Evolutionary conservation across 2,888 invertebrate genomes (phyloP).

Genomic region (Agrochola litura): DNA sequence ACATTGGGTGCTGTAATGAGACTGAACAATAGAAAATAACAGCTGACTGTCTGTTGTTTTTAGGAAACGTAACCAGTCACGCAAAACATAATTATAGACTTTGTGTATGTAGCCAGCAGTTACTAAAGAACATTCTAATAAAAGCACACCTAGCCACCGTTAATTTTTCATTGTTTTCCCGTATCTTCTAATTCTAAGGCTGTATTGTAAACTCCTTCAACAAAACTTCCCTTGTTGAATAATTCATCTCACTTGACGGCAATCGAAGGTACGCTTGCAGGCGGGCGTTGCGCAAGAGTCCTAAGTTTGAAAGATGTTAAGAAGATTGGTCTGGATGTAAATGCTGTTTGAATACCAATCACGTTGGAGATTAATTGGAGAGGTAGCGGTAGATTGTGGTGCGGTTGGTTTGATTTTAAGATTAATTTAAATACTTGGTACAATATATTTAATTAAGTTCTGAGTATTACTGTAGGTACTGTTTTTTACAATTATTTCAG

Average conservation of each 20-base stretch:
- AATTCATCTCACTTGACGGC: slow-evolving; percentile 68
- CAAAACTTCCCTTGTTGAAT: slow-evolving; percentile 64
- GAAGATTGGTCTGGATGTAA: slow-evolving; percentile 67
- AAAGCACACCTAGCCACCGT: neutral
- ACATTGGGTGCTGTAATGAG: neutral
- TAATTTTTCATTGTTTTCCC: slow-evolving; percentile 58
- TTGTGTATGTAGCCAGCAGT: too few species aligned
- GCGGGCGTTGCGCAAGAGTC: slow-evolving; percentile 44
- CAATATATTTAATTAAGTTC: too few species aligned
- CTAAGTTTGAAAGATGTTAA: slow-evolving; percentile 63
- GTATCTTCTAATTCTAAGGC: slow-evolving; percentile 25
- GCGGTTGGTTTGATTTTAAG: slow-evolving; percentile 9
- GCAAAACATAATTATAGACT: neutral
- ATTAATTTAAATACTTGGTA: neutral
- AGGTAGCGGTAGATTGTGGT: slow-evolving; percentile 21
- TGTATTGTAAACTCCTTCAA: slow-evolving; percentile 47
- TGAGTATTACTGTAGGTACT: too few species aligned
- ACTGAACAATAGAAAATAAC: neutral
- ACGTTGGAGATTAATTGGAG: slow-evolving; percentile 52
- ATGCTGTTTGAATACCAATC: slow-evolving; percentile 62
- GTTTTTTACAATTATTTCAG: too few species aligned
- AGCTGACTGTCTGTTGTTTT: neutral
- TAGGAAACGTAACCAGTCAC: neutral
- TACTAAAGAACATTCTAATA: neutral
- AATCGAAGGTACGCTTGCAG: slow-evolving; percentile 68